Base-by-base conservation (phyloP, 2,797 vertebrate species). In the Huso huso region DNA sequence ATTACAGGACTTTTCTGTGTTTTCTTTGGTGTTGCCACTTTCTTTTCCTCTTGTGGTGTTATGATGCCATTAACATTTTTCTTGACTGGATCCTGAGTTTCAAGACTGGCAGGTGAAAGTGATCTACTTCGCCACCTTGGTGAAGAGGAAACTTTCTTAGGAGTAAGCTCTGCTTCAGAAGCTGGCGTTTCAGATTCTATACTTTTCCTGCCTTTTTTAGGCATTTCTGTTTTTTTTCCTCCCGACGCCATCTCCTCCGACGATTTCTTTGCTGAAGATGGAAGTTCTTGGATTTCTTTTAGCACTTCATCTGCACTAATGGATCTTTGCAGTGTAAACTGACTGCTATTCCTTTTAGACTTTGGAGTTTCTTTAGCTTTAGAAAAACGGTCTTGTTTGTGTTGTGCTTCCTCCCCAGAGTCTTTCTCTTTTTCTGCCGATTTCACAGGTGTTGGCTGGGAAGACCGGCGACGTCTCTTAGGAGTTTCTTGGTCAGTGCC, bases 181-280 rank as follows among this genome's bases (percentile, higher is more conserved):
- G 52, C 7, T 62, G 18, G 6, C 55, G 50, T 57, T 37, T 50
- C 10, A 48, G 48, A 6, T 65, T 72, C 76, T 12, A 67, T 79
- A 63, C 80, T 86, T 71, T 70, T 81, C 61, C 85, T 80, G 15
- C 75, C 77, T 66, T 68, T 37, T 67, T 37, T 66, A 0, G 83
- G 75, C 0, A 81, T 85, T 66, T 79, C 83, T 4, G 73, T 61
- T 1, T 66, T 71, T 55, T 75, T 61, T 65, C 11, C 6, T 12
- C 11, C 6, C 63, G 63, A 49, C 13, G 12, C 10, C 10, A 9
- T 70, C 66, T 68, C 69, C 12, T 18, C 69, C 12, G 60, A 6
- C 10, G 51, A 51, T 62, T 55, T 48, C 8, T 48, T 51, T 49
- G 69, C 55, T 1, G 69, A 37, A 66, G 23, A 80, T 23, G 80